Percentiles rank a stretch among this genome's conserved stretches.
Evolutionary conservation across 2,888 invertebrate genomes (phyloP).

Genomic region (Timandra comae): DNA sequence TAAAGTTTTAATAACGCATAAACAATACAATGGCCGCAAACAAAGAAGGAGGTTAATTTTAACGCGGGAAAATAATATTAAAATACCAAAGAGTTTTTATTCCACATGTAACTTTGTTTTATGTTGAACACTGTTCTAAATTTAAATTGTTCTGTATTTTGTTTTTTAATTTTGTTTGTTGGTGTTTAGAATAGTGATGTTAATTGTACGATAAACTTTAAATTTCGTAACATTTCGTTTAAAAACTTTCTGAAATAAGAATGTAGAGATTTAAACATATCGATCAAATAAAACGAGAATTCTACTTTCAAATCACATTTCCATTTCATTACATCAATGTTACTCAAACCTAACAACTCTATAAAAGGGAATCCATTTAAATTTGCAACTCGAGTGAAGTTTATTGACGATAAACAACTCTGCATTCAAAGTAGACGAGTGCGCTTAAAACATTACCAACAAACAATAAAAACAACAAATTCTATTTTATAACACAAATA

Average conservation of each 20-base stretch:
- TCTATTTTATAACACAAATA: conserved; percentile 28
- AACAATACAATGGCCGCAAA: conserved; percentile 43
- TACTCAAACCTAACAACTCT: conserved; percentile 18
- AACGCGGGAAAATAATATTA: conserved; percentile 39
- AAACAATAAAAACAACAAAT: conserved; percentile 27
- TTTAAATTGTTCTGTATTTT: too few species aligned
- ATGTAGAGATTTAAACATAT: too few species aligned
- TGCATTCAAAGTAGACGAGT: conserved; percentile 8
- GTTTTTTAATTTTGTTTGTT: too few species aligned
- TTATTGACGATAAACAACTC: background rate
- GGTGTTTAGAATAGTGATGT: too few species aligned
- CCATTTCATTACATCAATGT: too few species aligned
- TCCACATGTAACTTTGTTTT: conserved; percentile 10
- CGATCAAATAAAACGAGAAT: too few species aligned
- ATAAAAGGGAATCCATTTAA: background rate
- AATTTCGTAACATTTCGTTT: too few species aligned
- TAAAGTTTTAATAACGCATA: conserved; percentile 39
- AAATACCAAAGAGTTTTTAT: too few species aligned
- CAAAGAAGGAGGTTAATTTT: conserved; percentile 56
- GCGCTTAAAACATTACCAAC: conserved; percentile 19
- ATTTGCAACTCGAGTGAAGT: background rate
- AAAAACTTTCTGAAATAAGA: too few species aligned
- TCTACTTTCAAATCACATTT: background rate
- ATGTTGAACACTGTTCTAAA: too few species aligned
- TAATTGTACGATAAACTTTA: too few species aligned